Base-by-base conservation (phyloP, 2,113 vertebrate species). In the Spea multiplicata region DNA sequence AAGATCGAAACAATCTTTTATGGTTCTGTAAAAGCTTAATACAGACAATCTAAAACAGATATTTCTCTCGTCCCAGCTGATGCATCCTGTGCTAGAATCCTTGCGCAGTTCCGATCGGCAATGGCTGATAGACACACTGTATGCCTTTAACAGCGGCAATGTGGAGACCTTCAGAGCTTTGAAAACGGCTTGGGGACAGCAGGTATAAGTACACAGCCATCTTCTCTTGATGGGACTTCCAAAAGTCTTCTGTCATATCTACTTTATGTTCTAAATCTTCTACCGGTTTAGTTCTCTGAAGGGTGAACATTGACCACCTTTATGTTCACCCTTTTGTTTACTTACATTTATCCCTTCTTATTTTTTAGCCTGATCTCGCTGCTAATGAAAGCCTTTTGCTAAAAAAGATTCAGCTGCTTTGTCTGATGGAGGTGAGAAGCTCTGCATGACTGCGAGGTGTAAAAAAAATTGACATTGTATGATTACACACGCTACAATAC, bases 91-190 rank as follows among this genome's bases (percentile, higher is more conserved):
- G 6, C 89, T 99, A 91, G 95, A 99, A 87, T 94, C 96, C 0
- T 88, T 99, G 86, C 91, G 95, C 73, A 94, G 82, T 89, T 98
- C 97, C 0, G 97, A 99, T 82, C 93, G 97, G 30, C 96, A 98
- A 87, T 99, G 97, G 97, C 93, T 99, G 71, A 97, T 99, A 0
- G 97, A 99, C 83, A 99, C 96, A 0, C 92, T 99, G 0, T 98
- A 94, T 0, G 96, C 97, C 84, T 99, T 99, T 87, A 99, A 99
- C 73, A 95, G 94, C 0, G 97, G 97, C 0, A 96, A 98, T 0
- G 97, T 99, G 1, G 96, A 98, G 89, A 95, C 93, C 0, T 99
- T 99, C 83, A 95, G 98, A 90, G 86, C 93, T 13, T 90, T 96
- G 83, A 99, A 96, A 82, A 88, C 93, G 0, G 92, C 96, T 0